Percentiles rank a stretch among this genome's conserved stretches.
Conservation (phyloP, 2,888 invertebrate species). For the Rhaphigaster nebulosa region DNA sequence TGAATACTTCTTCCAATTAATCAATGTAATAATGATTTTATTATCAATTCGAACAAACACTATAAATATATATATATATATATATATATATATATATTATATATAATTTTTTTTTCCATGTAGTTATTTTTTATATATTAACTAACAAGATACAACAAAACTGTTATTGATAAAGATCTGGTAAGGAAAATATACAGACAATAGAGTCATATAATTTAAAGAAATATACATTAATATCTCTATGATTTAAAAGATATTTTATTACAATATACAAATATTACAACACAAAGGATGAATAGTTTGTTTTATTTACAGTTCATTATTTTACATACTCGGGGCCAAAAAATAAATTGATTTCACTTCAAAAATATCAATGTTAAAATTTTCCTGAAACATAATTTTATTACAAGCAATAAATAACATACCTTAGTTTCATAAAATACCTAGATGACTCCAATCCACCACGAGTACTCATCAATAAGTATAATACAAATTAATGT, state of each 20-base stretch:
- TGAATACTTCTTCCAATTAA: not conserved
- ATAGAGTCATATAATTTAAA: not conserved
- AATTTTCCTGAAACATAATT: slow-evolving; percentile 1
- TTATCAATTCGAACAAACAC: not conserved
- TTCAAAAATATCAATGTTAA: not conserved
- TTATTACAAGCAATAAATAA: not conserved
- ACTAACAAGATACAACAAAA: not conserved
- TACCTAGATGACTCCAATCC: not conserved
- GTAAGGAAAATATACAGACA: not conserved
- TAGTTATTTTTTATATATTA: not conserved
- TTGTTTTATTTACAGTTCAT: not conserved
- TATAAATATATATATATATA: no score
- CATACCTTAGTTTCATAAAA: not conserved
- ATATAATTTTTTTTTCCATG: not conserved
- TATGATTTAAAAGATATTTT: not conserved
- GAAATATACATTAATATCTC: not conserved
- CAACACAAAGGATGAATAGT: not conserved
- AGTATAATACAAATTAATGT: not conserved
- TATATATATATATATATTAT: no score
- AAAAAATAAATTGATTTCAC: not conserved
- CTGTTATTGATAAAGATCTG: not conserved
- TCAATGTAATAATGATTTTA: not conserved
- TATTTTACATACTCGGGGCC: not conserved
- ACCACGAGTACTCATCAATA: not conserved
- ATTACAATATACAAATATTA: not conserved